Percentiles rank a stretch among this genome's conserved stretches.
Conservation (phyloP, 2,888 invertebrate species). For the Leptothorax acervorum region DNA sequence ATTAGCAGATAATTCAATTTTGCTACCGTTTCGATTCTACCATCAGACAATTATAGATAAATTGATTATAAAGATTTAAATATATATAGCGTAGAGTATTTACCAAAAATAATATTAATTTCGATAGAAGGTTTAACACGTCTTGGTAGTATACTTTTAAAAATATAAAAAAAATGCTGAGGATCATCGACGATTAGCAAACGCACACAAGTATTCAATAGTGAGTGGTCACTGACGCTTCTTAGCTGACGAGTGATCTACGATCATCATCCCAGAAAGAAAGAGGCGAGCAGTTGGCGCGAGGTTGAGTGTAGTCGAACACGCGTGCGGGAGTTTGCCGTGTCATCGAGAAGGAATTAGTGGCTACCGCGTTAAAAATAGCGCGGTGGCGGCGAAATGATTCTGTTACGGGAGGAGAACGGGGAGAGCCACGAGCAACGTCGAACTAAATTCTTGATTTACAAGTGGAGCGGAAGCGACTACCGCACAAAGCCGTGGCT, state of each 20-base stretch:
- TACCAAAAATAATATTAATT: slow-evolving; percentile 2
- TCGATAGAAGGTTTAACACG: background rate
- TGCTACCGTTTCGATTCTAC: background rate
- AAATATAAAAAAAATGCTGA: background rate
- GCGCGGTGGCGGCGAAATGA: slow-evolving; percentile 38
- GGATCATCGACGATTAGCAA: background rate
- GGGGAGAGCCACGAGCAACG: background rate
- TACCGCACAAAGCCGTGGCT: slow-evolving; percentile 72
- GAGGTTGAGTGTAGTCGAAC: background rate
- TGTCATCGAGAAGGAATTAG: slow-evolving; percentile 49
- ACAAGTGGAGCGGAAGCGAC: slow-evolving; percentile 77
- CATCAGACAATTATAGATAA: background rate
- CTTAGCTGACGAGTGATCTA: background rate
- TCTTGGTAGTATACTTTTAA: background rate
- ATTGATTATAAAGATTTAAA: background rate
- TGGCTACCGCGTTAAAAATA: slow-evolving; percentile 47
- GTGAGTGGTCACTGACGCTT: background rate
- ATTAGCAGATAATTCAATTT: background rate
- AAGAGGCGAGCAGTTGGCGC: background rate
- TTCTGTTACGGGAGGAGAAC: slow-evolving; percentile 11
- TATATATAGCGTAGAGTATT: background rate
- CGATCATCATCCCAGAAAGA: background rate
- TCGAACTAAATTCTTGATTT: slow-evolving; percentile 71
- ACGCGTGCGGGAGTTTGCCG: slow-evolving; percentile 32
- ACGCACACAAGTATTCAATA: background rate